Conservation (phyloP, 2,888 invertebrate species). For the Morpho achilles region DNA sequence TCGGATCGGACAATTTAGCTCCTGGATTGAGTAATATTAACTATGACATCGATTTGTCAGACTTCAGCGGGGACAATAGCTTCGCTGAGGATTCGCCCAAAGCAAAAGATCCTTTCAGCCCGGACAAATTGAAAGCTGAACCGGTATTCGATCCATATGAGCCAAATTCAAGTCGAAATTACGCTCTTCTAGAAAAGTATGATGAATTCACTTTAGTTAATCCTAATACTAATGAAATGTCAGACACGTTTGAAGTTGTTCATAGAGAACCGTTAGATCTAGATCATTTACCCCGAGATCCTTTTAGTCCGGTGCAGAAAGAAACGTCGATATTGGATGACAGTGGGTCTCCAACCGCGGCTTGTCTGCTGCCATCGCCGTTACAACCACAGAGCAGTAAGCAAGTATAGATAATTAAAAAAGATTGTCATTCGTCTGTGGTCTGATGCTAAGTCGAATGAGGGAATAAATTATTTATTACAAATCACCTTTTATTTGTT, state of each 20-base stretch:
- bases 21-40: constrained; percentile 84
- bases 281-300: constrained; percentile 25
- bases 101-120: constrained; percentile 78
- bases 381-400: constrained; percentile 72
- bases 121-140: constrained; percentile 56
- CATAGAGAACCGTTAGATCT: constrained; percentile 33
- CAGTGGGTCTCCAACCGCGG: constrained; percentile 61
- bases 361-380: constrained; percentile 78
- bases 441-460: too few relatives aligned
- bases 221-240: constrained; percentile 33
- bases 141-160: constrained; percentile 37
- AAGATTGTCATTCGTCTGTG: too few relatives aligned
- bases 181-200: constrained; percentile 47
- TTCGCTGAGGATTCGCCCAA: constrained; percentile 77
- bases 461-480: too few relatives aligned
- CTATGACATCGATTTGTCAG: constrained; percentile 88
- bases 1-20: constrained; percentile 69
- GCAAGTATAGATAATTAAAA: constrained; percentile 8
- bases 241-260: constrained; percentile 58
- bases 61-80: constrained; percentile 86
- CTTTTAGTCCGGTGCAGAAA: constrained; percentile 33
- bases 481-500: too few relatives aligned
- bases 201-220: constrained; percentile 59
- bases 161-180: constrained; percentile 30
- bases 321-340: constrained; percentile 62